Evolutionary conservation across 2,113 vertebrate species (phyloP).

Genomic region (Phrynocephalus versicolor): DNA sequence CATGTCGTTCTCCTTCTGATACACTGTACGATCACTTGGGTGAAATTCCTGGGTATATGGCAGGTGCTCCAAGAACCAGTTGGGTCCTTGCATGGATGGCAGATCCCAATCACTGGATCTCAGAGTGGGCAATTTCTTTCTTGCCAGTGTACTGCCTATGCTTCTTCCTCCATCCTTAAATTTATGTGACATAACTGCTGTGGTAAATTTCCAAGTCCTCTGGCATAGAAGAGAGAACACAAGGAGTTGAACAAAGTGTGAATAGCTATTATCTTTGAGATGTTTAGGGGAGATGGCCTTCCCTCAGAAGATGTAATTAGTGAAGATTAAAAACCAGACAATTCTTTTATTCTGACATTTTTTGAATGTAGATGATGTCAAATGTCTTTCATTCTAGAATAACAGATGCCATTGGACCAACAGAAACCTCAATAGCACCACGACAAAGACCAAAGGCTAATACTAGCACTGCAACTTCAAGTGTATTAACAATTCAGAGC

Average conservation of each 20-base stretch:
- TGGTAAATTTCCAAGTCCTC: too few relatives aligned
- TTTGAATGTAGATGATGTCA: not conserved
- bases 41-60: not conserved
- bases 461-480: slow-evolving; percentile 72
- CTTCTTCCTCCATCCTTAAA: too few relatives aligned
- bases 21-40: not conserved
- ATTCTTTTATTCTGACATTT: not conserved
- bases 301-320: too few relatives aligned
- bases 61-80: not conserved
- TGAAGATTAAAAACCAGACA: not conserved
- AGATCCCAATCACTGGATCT: too few relatives aligned
- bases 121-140: too few relatives aligned
- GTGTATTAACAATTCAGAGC: slow-evolving; percentile 84
- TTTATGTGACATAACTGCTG: too few relatives aligned
- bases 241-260: too few relatives aligned
- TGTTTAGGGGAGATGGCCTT: too few relatives aligned
- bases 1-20: not conserved
- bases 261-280: too few relatives aligned
- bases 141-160: too few relatives aligned
- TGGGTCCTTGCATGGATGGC: not conserved
- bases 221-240: too few relatives aligned
- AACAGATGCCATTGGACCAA: slow-evolving; percentile 92
- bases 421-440: slow-evolving; percentile 97
- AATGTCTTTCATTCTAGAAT: slow-evolving; percentile 78
- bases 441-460: slow-evolving; percentile 94